Evolutionary conservation across 2,113 vertebrate genomes (phyloP), one percentile per base, ranked within the genome.

Genomic region (Hippocampus mohnikei): DNA sequence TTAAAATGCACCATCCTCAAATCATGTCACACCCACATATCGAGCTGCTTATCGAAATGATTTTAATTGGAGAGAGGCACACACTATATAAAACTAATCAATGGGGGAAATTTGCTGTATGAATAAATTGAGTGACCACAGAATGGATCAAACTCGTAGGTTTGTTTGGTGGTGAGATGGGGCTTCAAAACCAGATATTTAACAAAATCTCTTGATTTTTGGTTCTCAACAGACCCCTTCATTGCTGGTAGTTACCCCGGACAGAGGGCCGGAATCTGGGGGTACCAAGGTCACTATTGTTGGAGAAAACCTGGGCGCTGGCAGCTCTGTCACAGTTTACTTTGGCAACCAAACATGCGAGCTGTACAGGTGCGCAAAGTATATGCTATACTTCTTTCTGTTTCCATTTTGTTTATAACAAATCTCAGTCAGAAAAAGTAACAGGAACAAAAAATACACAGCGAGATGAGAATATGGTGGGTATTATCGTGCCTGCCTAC

Each of bases 231-330:
- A 98, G 95, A 95, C 88, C 8, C 96, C 96, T 8, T 90, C 90
- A 0, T 94, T 98, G 89, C 87, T 92, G 69, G 94, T 94, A 0
- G 91, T 99, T 78, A 93, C 84, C 37, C 97, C 97, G 18, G 92
- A 90, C 73, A 93, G 96, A 0, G 97, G 97, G 5, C 97, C 97
- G 0, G 97, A 98, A 86, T 99, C 97, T 0, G 97, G 97, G 65
- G 97, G 97, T 64, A 99, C 97, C 18, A 95, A 94, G 91, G 94
- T 99, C 71, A 99, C 97, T 67, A 94, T 99, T 79, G 91, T 94
- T 0, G 97, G 97, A 61, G 94, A 95, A 78, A 90, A 97, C 84
- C 92, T 99, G 1, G 94, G 94, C 0, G 93, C 97, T 0, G 97
- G 97, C 70, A 99, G 97, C 92, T 92, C 42, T 0, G 94, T 91